Conservation (phyloP, 92 coral and sea anemone species). For the Parazoanthus darwini region DNA sequence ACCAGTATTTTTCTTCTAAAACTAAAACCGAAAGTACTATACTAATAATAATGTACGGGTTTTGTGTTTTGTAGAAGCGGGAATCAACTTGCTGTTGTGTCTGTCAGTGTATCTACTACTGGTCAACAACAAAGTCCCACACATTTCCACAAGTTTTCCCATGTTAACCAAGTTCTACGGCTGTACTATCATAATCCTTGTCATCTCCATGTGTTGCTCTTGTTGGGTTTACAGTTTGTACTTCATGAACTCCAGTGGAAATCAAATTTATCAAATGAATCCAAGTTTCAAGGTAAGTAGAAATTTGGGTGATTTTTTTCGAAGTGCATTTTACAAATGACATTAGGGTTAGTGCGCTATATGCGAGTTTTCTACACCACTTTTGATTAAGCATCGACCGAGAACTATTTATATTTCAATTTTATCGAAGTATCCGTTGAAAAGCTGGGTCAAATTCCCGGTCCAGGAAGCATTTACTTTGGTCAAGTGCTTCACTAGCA, state of each 20-base stretch:
- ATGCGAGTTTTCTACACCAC: no score
- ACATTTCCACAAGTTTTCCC: conserved; percentile 84
- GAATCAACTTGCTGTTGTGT: conserved; percentile 87
- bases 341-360: no score
- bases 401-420: no score
- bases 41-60: not conserved
- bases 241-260: conserved; percentile 88
- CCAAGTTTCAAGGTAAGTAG: conserved; percentile 59
- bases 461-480: no score
- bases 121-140: conserved; percentile 90
- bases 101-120: conserved; percentile 88
- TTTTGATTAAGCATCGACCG: no score
- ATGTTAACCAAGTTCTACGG: conserved; percentile 93
- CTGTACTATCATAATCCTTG: conserved; percentile 85
- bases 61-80: conserved; percentile 75
- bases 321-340: no score
- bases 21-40: not conserved
- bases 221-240: conserved; percentile 87
- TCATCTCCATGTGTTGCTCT: conserved; percentile 77
- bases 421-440: no score
- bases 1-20: not conserved
- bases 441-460: no score
- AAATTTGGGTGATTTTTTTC: not conserved
- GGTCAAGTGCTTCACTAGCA: no score
- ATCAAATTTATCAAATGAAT: conserved; percentile 66